These are phyloP conservation scores for Nasonia longicornis DNA, from an alignment of 1,140 invertebrate genomes.

Conservation along the genomic window DNA sequence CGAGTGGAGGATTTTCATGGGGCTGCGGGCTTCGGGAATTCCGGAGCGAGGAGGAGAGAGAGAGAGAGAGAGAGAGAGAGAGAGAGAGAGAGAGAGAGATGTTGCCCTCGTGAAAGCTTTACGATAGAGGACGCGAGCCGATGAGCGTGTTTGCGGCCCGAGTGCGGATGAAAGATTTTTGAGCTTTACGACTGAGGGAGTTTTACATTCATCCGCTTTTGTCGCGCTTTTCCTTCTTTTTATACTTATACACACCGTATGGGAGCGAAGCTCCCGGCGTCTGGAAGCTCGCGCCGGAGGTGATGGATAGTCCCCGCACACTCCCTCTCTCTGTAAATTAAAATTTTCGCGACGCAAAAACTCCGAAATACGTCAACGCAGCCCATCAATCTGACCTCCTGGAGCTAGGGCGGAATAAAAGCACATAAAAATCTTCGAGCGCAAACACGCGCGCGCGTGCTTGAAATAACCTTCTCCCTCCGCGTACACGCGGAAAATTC, in stretches of 20 bases:
- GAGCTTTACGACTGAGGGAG: not conserved
- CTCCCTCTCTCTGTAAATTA: not conserved
- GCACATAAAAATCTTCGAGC: too few species aligned
- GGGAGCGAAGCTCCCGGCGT: not conserved
- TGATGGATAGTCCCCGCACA: not conserved
- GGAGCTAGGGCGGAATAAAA: too few species aligned
- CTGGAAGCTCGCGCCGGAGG: not conserved
- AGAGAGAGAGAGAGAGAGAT: not conserved
- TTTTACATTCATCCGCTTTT: not conserved
- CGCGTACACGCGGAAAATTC: constrained; percentile 17
- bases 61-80: not conserved
- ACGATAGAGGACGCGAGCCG: not conserved
- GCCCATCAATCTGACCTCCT: not conserved
- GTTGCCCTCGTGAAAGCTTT: not conserved
- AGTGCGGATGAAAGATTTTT: not conserved
- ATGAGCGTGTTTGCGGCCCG: not conserved
- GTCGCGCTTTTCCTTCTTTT: too few species aligned
- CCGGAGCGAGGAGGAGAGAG: not conserved
- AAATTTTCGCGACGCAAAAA: not conserved
- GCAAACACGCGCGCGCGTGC: too few species aligned
- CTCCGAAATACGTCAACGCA: not conserved
- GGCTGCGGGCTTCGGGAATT: not conserved
- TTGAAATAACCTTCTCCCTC: not conserved
- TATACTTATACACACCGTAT: too few species aligned
- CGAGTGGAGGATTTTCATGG: not conserved